Conservation (phyloP, 2,888 invertebrate genomes). For the Apotomis betuletana region DNA sequence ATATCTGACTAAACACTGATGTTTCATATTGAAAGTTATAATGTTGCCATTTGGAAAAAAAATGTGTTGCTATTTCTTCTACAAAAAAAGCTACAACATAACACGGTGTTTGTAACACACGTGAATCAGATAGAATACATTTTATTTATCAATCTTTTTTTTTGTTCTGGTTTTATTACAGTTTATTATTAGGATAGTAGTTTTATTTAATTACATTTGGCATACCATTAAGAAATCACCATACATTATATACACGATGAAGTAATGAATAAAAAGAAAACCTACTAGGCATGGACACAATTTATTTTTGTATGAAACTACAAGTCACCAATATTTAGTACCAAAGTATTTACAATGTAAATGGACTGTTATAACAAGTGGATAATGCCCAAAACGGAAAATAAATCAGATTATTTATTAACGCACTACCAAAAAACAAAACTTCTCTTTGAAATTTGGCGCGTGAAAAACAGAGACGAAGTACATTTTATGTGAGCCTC, state of each 20-base stretch:
- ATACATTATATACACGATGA: background rate
- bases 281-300: background rate
- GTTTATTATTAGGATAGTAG: background rate
- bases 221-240: background rate
- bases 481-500: constrained; percentile 1
- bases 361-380: background rate
- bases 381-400: background rate
- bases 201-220: background rate
- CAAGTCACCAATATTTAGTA: background rate
- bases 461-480: constrained; percentile 1
- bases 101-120: too few species aligned
- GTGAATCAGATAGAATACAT: too few species aligned
- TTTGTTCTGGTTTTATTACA: background rate
- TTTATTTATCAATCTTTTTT: background rate
- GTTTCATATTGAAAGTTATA: too few species aligned
- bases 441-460: background rate
- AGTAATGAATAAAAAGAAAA: constrained; percentile 1
- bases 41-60: too few species aligned
- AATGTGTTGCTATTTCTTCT: too few species aligned
- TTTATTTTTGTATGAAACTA: constrained; percentile 2
- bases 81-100: background rate
- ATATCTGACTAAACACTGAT: too few species aligned
- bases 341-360: background rate
- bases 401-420: background rate
- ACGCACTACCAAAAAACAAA: background rate